A percentile compares a stretch with the other conserved stretches of the same genome.
These are phyloP conservation scores for Alectura lathami DNA, from an alignment of 2,113 vertebrate genomes.

Conservation along the genomic window DNA sequence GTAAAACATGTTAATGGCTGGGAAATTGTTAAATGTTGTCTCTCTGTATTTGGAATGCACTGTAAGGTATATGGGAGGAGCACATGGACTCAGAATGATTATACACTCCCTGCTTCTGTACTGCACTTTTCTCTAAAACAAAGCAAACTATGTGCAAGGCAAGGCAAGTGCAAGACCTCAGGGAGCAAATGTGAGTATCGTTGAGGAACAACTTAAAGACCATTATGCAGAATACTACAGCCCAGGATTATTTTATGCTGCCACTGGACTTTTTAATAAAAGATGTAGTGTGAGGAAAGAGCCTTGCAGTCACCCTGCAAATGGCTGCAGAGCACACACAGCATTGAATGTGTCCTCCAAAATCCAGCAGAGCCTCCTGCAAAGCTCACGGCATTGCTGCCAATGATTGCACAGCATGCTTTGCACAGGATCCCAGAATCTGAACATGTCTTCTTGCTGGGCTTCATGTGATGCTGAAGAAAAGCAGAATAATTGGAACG, in stretches of 20 bases:
- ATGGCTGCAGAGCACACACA: fast-evolving
- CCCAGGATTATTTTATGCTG: neutral
- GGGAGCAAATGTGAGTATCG: neutral
- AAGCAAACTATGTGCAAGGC: neutral
- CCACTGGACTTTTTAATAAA: neutral
- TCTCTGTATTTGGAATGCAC: neutral
- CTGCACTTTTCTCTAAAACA: neutral
- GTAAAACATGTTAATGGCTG: neutral
- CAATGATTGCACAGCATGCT: neutral
- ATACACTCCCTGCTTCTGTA: neutral
- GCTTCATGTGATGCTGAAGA: neutral
- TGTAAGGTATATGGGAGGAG: neutral
- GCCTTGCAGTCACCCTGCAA: neutral
- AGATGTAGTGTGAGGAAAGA: neutral
- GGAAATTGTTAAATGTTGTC: neutral
- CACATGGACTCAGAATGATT: neutral
- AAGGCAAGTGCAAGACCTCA: neutral
- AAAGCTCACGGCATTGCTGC: neutral
- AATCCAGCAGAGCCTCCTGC: neutral
- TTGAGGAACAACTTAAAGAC: neutral
- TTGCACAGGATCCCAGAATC: neutral
- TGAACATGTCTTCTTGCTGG: neutral
- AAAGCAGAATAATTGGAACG: neutral
- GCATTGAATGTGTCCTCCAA: neutral
- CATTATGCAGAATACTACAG: neutral